A percentile compares a stretch with the other conserved stretches of the same genome.
Conservation (phyloP, 1,140 invertebrate species). For the Danaus melanippus region DNA sequence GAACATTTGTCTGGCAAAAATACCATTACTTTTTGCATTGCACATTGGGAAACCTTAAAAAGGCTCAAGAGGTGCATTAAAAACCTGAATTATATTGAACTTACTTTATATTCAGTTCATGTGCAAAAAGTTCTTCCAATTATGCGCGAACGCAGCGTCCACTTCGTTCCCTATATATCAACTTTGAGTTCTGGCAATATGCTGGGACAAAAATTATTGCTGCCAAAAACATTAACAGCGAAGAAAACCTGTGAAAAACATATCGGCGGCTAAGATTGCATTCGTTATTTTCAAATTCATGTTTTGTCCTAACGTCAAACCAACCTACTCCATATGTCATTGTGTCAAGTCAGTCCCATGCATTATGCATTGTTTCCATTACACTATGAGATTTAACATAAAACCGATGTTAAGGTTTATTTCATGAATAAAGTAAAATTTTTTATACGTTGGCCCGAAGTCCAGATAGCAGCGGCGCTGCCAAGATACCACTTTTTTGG, state of each 20-base stretch:
- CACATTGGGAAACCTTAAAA: constrained; percentile 18
- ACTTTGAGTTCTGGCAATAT: constrained; percentile 41
- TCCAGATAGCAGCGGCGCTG: constrained; percentile 25
- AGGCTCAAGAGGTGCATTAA: constrained; percentile 28
- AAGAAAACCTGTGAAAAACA: constrained; percentile 51
- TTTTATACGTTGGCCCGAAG: constrained; percentile 37
- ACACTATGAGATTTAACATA: constrained; percentile 69
- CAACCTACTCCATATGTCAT: constrained; percentile 58
- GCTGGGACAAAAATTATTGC: constrained; percentile 36
- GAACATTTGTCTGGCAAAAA: constrained; percentile 20
- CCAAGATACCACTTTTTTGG: constrained; percentile 40
- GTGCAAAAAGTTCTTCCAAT: constrained; percentile 58
- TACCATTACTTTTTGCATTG: constrained; percentile 19
- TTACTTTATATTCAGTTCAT: constrained; percentile 53
- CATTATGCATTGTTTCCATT: constrained; percentile 69
- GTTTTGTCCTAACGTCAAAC: constrained; percentile 51
- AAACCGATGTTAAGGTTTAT: constrained; percentile 64
- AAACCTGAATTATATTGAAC: constrained; percentile 48
- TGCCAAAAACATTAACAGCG: constrained; percentile 36
- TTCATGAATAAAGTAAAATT: constrained; percentile 63
- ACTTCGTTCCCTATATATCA: constrained; percentile 40
- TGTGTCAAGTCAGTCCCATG: constrained; percentile 52
- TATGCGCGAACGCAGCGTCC: constrained; percentile 56
- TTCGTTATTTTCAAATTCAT: constrained; percentile 50
- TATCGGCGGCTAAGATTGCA: constrained; percentile 27